A percentile compares a stretch with the other conserved stretches of the same genome.
phyloP scores from a whole-genome alignment of 2,888 invertebrate species.

The Zeuzera pyrina region DNA sequence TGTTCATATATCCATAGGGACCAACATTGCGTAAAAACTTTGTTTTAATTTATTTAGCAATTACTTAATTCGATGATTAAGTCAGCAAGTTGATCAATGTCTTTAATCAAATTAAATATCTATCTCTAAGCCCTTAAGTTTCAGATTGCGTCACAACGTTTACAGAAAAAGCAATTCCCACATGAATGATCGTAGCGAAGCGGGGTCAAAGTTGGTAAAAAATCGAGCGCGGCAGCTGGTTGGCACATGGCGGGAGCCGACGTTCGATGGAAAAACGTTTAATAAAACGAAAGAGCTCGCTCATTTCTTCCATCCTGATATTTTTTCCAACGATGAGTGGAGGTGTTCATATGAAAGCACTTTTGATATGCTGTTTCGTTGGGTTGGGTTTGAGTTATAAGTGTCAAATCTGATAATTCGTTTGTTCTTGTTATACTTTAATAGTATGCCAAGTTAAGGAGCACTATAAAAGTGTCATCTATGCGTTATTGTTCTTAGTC shows the following conservation, averaged over 20 bases:
- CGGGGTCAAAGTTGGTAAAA: constrained; percentile 68
- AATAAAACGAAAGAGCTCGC: constrained; percentile 39
- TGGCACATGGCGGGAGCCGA: constrained; percentile 47
- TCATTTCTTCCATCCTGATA: constrained; percentile 32
- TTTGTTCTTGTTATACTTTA: too few species aligned
- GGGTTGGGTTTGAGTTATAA: too few species aligned
- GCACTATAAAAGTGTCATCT: too few species aligned
- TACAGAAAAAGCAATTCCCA: constrained; percentile 53
- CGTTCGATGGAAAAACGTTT: constrained; percentile 39
- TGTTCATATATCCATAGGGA: too few species aligned
- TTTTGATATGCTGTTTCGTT: too few species aligned
- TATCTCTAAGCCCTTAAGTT: constrained; percentile 28
- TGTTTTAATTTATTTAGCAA: too few species aligned
- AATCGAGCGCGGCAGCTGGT: constrained; percentile 60
- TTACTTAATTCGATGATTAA: too few species aligned
- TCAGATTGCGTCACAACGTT: constrained; percentile 35
- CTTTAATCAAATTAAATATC: constrained; percentile 29
- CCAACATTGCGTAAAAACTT: too few species aligned
- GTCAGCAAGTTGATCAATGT: neutral
- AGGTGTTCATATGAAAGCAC: too few species aligned
- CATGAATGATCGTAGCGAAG: constrained; percentile 63
- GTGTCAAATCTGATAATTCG: too few species aligned
- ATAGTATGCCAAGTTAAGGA: too few species aligned
- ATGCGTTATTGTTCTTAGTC: too few species aligned
- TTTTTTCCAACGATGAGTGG: constrained; percentile 24